phyloP scores from a whole-genome alignment of 1,140 invertebrate genomes.

The Littorina saxatilis region DNA sequence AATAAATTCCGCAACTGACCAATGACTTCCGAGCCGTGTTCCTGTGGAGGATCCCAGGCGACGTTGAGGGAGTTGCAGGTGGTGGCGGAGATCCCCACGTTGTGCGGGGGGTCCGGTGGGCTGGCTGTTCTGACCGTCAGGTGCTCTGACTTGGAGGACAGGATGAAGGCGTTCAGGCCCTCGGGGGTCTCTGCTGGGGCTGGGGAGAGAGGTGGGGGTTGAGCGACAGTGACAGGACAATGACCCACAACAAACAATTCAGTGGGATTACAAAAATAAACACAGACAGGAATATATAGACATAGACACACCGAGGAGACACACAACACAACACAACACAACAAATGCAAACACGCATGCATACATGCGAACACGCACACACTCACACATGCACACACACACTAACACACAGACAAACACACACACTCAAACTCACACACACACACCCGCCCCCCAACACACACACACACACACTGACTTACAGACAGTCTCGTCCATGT shows the following conservation, averaged over 20 bases:
- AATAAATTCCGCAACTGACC: constrained; percentile 55
- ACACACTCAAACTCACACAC: background rate
- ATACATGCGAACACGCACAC: background rate
- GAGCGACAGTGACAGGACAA: background rate
- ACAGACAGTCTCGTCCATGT: constrained; percentile 63
- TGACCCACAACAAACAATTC: background rate
- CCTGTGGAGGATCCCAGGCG: constrained; percentile 74
- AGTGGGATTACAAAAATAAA: background rate
- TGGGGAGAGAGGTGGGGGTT: background rate
- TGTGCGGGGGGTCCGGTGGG: constrained; percentile 72
- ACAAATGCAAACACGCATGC: too few relatives aligned
- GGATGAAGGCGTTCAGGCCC: constrained; percentile 67
- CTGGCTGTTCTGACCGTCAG: constrained; percentile 72
- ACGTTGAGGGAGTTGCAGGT: constrained; percentile 73
- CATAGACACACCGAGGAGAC: too few relatives aligned
- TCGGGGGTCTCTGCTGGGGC: constrained; percentile 52
- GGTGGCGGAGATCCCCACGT: constrained; percentile 70
- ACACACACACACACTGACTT: constrained; percentile 27
- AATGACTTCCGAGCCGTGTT: constrained; percentile 73
- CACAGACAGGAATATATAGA: background rate
- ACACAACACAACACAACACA: too few relatives aligned
- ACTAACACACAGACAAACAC: constrained; percentile 15
- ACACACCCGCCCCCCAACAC: background rate
- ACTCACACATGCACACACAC: background rate
- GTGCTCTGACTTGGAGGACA: constrained; percentile 72